Percentiles rank a stretch among this genome's conserved stretches.
phyloP scores from a whole-genome alignment of 1,140 invertebrate genomes.

The roundworm (Caenorhabditis elegans) region WBcel235 BX284604.4:11675001-11675500 shows the following conservation, averaged over 20 bases:
- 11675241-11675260: not conserved
- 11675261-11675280: not conserved
- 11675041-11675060: conserved; percentile 7
- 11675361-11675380: too few species aligned
- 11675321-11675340: too few species aligned
- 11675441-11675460: too few species aligned
- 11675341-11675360: too few species aligned
- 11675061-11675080: not conserved
- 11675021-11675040: not conserved
- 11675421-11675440: too few species aligned
- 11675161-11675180: not conserved
- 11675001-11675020: not conserved
- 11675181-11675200: not conserved
- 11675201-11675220: not conserved
- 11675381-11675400: too few species aligned
- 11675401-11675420: too few species aligned
- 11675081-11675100: not conserved
- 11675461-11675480: too few species aligned
- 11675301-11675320: too few species aligned
- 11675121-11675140: not conserved
- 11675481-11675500: too few species aligned
- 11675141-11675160: not conserved
- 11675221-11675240: conserved; percentile 16
- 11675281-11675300: not conserved
- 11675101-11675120: not conserved